Conservation (phyloP, 2,888 invertebrate genomes). For the Hecatera dysodea region DNA sequence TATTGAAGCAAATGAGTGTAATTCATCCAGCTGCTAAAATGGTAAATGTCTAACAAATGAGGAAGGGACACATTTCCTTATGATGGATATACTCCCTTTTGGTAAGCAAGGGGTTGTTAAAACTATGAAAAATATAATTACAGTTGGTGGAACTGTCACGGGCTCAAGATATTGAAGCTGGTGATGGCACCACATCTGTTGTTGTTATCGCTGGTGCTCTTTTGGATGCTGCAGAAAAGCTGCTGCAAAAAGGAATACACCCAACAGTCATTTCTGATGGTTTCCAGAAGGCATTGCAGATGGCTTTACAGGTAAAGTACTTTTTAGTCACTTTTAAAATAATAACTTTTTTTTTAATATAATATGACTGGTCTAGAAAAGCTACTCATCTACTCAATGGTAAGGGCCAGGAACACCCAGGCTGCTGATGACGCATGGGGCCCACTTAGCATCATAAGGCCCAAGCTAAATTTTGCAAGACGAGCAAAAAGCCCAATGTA, state of each 20-base stretch:
- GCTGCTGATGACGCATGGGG: no score
- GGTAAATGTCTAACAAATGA: conserved; percentile 89
- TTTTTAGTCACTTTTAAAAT: background rate
- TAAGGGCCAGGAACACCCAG: no score
- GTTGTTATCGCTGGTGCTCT: conserved; percentile 99
- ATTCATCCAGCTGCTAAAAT: conserved; percentile 99
- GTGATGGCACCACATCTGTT: conserved; percentile 99
- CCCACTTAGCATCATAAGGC: no score
- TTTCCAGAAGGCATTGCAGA: conserved; percentile 96
- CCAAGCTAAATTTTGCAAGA: no score
- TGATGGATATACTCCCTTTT: background rate
- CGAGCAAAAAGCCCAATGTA: no score
- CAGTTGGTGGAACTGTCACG: conserved; percentile 99
- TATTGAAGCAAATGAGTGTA: conserved; percentile 99
- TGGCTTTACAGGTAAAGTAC: conserved; percentile 91
- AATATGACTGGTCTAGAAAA: background rate
- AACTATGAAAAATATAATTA: conserved; percentile 64
- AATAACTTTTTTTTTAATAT: background rate
- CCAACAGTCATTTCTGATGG: conserved; percentile 99
- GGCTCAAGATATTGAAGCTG: conserved; percentile 99
- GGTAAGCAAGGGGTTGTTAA: background rate
- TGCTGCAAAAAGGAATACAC: conserved; percentile 98
- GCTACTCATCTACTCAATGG: no score
- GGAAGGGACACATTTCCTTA: background rate
- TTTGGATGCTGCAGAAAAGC: conserved; percentile 97